These are phyloP conservation scores for Agapornis roseicollis DNA, from an alignment of 2,113 vertebrate genomes.

Conservation along the genomic window DNA sequence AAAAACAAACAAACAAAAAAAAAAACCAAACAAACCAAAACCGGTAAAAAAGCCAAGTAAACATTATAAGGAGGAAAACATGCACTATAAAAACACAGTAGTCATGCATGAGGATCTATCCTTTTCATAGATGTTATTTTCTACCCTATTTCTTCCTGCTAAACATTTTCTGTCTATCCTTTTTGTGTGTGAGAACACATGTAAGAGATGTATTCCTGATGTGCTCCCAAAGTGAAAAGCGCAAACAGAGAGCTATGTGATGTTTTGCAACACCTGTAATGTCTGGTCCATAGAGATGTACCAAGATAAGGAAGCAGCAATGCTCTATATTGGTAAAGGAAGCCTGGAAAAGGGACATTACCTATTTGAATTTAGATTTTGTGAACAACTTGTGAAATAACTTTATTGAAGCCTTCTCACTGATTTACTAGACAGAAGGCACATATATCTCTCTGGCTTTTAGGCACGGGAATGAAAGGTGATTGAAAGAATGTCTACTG, in stretches of 20 bases:
- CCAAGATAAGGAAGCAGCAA: neutral
- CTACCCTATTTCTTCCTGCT: neutral
- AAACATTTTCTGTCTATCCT: neutral
- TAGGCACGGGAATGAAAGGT: neutral
- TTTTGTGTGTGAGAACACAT: accelerated
- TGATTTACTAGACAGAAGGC: neutral
- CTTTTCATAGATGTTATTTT: neutral
- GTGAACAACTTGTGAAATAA: neutral
- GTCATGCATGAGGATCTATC: neutral
- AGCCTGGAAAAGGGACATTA: neutral
- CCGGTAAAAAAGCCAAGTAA: neutral
- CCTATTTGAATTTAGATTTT: neutral
- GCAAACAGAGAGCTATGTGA: neutral
- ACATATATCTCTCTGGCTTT: neutral
- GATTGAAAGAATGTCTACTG: neutral
- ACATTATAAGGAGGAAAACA: neutral
- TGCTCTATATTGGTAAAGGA: neutral
- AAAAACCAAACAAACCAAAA: too few species aligned
- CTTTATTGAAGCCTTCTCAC: neutral
- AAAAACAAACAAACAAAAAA: too few species aligned
- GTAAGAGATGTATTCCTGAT: neutral
- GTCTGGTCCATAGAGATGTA: neutral
- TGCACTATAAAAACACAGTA: neutral
- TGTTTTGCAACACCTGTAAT: neutral
- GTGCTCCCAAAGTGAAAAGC: neutral